Base-by-base conservation (phyloP, 2,797 vertebrate genomes). In the Synaphobranchus kaupii region DNA sequence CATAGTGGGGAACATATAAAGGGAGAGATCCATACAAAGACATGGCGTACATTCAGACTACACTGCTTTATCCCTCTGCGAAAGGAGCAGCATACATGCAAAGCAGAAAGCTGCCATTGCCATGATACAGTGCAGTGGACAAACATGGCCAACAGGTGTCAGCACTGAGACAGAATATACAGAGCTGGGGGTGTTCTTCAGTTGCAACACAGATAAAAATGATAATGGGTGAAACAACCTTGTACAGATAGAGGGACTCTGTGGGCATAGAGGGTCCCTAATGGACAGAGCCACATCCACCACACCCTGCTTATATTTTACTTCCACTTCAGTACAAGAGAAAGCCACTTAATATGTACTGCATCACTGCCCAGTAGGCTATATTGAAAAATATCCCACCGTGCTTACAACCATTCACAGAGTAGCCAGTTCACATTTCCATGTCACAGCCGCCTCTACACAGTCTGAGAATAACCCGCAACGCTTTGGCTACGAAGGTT, bases 111-210 rank as follows among this genome's bases (percentile, higher is more conserved):
- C 76, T 80, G 39, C 44, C 76, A 80, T 39, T 48, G 76, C 48
- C 82, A 28, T 3, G 25, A 56, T 17, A 8, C 25, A 34, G 25
- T 83, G 50, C 82, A 83, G 82, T 83, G 25, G 22, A 56, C 10
- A 25, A 5, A 54, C 25, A 54, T 10, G 28, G 56, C 83, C 83
- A 84, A 6, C 47, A 84, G 83, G 83, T 84, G 83, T 58, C 83
- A 84, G 10, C 58, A 84, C 34, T 44, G 34, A 84, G 83, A 34
- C 28, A 39, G 83, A 56, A 13, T 39, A 47, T 10, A 6, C 12
- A 6, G 15, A 58, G 82, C 50, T 31, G 25, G 6, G 17, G 44
- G 34, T 8, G 9, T 56, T 50, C 39, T 83, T n/a, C 80, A 58
- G 47, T 31, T 22, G 82, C 50, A 84, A n/a, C 52, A 84, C n/a